These are phyloP conservation scores for Phalanger gymnotis DNA, from an alignment of 2,797 vertebrate genomes.

Conservation along the genomic window DNA sequence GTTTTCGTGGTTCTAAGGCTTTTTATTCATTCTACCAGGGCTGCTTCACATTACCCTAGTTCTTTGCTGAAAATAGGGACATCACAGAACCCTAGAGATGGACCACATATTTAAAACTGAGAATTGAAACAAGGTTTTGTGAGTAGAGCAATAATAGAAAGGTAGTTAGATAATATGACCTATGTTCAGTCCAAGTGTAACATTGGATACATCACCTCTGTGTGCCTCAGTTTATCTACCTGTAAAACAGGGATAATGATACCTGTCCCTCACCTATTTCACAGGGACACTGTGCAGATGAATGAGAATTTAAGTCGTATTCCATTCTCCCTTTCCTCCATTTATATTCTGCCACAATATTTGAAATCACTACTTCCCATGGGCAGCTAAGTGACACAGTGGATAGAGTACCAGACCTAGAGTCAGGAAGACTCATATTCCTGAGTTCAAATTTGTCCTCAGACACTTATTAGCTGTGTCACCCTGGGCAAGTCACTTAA, in stretches of 20 bases:
- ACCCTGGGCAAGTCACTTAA: background rate
- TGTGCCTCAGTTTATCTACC: constrained; percentile 52
- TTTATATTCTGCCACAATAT: background rate
- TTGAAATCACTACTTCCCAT: background rate
- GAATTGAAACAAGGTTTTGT: constrained; percentile 7
- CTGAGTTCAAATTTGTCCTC: background rate
- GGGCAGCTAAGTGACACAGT: background rate
- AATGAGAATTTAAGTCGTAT: constrained; percentile 33
- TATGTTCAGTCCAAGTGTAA: constrained; percentile 13
- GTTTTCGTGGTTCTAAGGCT: background rate
- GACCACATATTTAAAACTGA: constrained; percentile 23
- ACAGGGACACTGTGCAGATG: constrained; percentile 23
- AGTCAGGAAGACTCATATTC: too few relatives aligned
- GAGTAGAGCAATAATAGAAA: constrained; percentile 7
- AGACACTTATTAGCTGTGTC: background rate
- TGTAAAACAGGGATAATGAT: constrained; percentile 11
- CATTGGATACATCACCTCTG: constrained; percentile 33
- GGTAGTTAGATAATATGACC: constrained; percentile 5
- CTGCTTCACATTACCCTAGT: constrained; percentile 18
- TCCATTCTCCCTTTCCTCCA: background rate
- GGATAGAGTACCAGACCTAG: background rate
- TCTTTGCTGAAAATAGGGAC: constrained; percentile 44
- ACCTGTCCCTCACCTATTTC: background rate
- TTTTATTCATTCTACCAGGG: background rate
- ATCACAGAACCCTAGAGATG: background rate